phyloP scores from a whole-genome alignment of 2,888 invertebrate species.

The Tipula vernalis region DNA sequence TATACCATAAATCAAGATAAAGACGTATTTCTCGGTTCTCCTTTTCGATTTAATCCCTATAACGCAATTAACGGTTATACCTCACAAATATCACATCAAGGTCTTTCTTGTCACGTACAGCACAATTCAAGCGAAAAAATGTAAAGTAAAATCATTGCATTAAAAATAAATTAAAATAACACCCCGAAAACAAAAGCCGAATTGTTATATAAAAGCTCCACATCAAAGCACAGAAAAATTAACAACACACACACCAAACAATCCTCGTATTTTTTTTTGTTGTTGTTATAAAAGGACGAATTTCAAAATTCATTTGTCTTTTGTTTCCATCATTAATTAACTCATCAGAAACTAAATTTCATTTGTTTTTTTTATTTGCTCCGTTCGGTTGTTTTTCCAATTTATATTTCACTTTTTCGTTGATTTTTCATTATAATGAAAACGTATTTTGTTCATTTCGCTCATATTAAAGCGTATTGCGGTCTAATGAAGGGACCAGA shows the following conservation, averaged over 20 bases:
- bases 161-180: neutral
- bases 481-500: neutral
- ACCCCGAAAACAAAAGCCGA: neutral
- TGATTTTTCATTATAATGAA: neutral
- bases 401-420: neutral
- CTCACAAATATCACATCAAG: neutral
- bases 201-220: neutral
- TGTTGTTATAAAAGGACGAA: too few species aligned
- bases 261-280: neutral
- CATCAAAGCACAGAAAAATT: neutral
- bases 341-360: neutral
- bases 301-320: neutral
- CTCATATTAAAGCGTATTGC: neutral
- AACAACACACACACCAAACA: neutral
- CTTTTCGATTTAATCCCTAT: too few species aligned
- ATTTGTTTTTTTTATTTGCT: neutral
- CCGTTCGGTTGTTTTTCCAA: neutral
- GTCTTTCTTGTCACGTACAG: neutral
- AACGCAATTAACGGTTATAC: neutral
- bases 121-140: neutral
- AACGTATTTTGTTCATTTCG: neutral
- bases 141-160: neutral
- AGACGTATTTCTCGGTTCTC: too few species aligned
- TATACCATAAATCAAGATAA: too few species aligned
- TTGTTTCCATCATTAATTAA: neutral